Percentiles rank a stretch among this genome's conserved stretches.
phyloP scores from a whole-genome alignment of 2,888 invertebrate genomes.

The Fragum fragum region DNA sequence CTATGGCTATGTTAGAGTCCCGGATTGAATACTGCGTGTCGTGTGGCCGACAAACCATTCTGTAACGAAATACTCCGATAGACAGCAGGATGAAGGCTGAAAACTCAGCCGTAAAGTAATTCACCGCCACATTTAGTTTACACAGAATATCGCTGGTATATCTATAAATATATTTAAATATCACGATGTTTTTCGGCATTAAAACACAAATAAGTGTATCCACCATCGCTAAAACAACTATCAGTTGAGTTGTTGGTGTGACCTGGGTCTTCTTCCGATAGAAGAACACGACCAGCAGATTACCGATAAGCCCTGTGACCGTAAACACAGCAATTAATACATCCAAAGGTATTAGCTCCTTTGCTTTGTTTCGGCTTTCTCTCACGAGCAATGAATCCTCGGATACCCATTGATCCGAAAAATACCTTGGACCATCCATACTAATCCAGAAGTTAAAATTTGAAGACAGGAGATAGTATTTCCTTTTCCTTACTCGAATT shows the following conservation, averaged over 20 bases:
- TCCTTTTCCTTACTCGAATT: no score
- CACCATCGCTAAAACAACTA: background rate
- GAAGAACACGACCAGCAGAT: background rate
- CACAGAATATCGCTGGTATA: background rate
- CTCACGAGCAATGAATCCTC: background rate
- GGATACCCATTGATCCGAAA: no score
- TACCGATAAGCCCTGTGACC: background rate
- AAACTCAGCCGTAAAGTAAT: background rate
- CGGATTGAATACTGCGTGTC: background rate
- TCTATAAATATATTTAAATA: background rate
- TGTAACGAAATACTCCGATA: background rate
- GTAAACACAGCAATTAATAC: background rate
- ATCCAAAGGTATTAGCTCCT: background rate
- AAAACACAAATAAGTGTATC: background rate
- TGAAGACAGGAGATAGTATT: no score
- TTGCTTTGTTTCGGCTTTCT: background rate
- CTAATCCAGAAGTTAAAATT: no score
- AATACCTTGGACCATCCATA: no score
- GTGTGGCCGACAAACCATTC: background rate
- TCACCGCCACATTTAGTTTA: background rate
- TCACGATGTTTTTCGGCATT: background rate
- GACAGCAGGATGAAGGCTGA: background rate
- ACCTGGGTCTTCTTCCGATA: background rate
- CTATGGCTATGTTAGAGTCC: background rate
- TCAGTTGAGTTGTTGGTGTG: background rate